phyloP scores from a whole-genome alignment of 2,113 vertebrate genomes.

The Megaceryle torquata region DNA sequence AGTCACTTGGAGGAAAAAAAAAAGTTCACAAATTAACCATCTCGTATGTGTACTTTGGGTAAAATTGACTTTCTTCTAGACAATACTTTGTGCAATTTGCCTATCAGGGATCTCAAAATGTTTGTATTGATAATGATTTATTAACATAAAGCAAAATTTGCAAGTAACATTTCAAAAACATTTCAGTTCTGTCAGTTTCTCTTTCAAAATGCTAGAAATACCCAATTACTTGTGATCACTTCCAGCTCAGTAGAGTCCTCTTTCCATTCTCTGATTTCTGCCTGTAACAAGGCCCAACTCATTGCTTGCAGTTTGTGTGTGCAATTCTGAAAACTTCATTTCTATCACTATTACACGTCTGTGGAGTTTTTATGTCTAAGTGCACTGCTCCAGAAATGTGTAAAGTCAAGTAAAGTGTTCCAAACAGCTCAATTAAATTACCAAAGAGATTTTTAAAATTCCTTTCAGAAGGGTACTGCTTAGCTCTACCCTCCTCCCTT shows the following conservation, averaged over 20 bases:
- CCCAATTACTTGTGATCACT: background rate
- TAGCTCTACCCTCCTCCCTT: background rate
- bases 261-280: background rate
- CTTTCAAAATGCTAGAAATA: background rate
- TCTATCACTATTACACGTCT: background rate
- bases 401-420: background rate
- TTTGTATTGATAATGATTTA: background rate
- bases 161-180: background rate
- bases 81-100: background rate
- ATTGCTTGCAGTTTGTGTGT: background rate
- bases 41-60: background rate
- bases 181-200: background rate
- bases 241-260: background rate
- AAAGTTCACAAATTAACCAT: background rate
- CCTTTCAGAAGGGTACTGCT: background rate
- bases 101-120: background rate
- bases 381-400: background rate
- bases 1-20: background rate
- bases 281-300: background rate
- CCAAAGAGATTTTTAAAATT: constrained; percentile 27
- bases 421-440: constrained; percentile 1
- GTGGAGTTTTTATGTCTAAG: background rate
- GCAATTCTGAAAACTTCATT: background rate
- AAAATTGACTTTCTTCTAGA: background rate
- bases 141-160: background rate